Base-by-base conservation (phyloP, 1,140 invertebrate genomes). In the Sitophilus oryzae region DNA sequence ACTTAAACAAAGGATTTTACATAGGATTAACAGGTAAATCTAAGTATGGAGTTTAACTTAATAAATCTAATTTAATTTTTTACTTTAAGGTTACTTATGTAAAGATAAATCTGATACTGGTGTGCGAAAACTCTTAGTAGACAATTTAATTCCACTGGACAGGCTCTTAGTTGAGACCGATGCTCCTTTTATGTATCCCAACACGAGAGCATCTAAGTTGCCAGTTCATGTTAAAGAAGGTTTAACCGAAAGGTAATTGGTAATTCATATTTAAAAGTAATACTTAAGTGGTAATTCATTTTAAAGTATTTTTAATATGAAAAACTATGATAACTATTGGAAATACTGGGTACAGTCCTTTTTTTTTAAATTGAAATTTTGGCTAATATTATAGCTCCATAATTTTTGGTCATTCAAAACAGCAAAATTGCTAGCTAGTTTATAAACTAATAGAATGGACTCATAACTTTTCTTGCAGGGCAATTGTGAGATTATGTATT, bases 141-240 rank as follows among this genome's bases (percentile, higher is more conserved):
- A 89, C 65, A 83, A 86, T 48, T 75, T 83, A 18, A 76, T 93
- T 62, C 89, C 92, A 1, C 67, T 96, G 57, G 90, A 96, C 62
- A 80, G 82, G 69, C 74, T 96, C 43, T 68, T 96, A 22, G 82
- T 96, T 1, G 92, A 96, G 75, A 94, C 91, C 1, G 93, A 96
- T 76, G 86, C 92, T 8, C 93, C 93, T 0, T 97, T 93, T 66
- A 93, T 96, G 90, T 96, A 93, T 73, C 93, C 93, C 0, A 97
- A 96, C 69, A 91, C 91, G 38, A 78, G 93, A 69, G 92, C 92
- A 45, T 93, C 91, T 15, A 96, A 96, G 72, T 72, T 97, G 62
- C 89, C 91, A 21, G 69, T 81, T 49, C 82, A 89, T 68, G 84
- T 96, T 3, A 95, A 93, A 75, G 84, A 89, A 63, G 82, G 82